Evolutionary conservation across 2,797 vertebrate genomes (phyloP).

Genomic region (Chloroceryle amazona): DNA sequence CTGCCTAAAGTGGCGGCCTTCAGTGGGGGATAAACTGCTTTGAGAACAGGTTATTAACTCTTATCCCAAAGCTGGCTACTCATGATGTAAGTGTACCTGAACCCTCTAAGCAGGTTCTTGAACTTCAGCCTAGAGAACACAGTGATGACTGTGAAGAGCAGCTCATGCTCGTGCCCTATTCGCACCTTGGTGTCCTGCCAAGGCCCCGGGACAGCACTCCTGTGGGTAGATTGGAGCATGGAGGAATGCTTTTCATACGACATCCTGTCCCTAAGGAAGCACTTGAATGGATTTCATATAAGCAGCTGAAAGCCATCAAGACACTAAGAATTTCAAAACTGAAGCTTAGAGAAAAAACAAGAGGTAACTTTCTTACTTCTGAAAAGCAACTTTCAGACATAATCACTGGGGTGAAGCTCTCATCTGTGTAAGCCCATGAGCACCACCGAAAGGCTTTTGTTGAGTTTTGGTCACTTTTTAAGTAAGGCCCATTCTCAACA

Average conservation of each 20-base stretch:
- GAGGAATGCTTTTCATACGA: background rate
- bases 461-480: background rate
- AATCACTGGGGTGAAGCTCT: background rate
- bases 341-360: background rate
- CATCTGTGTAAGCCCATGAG: background rate
- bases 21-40: background rate
- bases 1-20: background rate
- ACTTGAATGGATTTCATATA: background rate
- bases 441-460: background rate
- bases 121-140: background rate
- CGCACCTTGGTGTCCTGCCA: background rate
- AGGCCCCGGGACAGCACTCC: background rate
- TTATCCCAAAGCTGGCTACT: background rate
- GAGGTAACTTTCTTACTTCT: background rate
- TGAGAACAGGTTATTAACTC: background rate
- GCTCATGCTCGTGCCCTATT: background rate
- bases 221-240: rapidly evolving
- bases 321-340: background rate
- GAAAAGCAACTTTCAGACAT: background rate
- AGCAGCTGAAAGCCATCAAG: background rate
- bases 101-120: background rate
- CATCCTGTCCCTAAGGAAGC: background rate
- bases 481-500: background rate
- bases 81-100: background rate
- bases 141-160: background rate